Conservation (phyloP, 2,113 vertebrate species). For the Embiotoca jacksoni region DNA sequence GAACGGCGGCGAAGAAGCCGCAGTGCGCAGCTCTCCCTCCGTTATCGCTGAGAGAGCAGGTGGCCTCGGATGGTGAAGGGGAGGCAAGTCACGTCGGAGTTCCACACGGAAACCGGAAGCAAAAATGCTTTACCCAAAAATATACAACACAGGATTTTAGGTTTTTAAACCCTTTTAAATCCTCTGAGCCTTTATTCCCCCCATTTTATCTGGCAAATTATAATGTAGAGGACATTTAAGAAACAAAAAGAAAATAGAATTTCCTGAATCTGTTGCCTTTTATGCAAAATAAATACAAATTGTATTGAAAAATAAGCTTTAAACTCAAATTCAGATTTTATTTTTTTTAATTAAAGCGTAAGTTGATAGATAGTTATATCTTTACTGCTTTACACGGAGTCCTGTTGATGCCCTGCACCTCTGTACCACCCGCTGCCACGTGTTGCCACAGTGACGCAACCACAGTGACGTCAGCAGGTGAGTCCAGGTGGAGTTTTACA, state of each 20-base stretch:
- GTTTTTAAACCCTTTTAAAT: no score
- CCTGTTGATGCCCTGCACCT: neutral
- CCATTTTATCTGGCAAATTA: neutral
- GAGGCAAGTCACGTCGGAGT: neutral
- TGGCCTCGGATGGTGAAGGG: neutral
- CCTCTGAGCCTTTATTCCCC: no score
- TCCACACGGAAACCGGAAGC: neutral
- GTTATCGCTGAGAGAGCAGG: neutral
- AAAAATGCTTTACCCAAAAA: neutral
- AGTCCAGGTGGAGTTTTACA: neutral
- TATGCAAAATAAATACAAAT: rapidly evolving
- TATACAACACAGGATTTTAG: neutral
- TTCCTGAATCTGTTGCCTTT: neutral
- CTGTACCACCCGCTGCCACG: conserved; percentile 27
- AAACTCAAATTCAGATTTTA: neutral
- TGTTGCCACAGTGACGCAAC: conserved; percentile 46
- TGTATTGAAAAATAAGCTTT: rapidly evolving
- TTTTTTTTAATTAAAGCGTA: conserved; percentile 16
- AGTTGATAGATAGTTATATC: neutral
- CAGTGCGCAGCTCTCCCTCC: conserved; percentile 25
- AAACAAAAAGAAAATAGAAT: neutral
- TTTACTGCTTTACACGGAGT: rapidly evolving
- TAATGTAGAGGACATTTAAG: neutral
- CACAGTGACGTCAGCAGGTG: conserved; percentile 10
- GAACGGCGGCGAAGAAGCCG: conserved; percentile 4